These are phyloP conservation scores for Dione juno DNA, from an alignment of 2,888 invertebrate genomes.

Conservation along the genomic window DNA sequence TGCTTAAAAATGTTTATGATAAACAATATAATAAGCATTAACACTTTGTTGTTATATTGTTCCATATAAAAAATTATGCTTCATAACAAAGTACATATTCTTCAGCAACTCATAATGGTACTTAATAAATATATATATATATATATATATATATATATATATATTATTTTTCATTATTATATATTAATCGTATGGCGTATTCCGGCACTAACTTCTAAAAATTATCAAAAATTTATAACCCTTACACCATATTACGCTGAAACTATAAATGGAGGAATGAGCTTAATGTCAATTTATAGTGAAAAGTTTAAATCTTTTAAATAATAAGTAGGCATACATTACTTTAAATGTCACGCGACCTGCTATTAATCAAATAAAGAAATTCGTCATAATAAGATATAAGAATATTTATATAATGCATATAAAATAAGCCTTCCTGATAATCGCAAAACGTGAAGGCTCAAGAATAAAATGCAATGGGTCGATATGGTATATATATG, in stretches of 20 bases:
- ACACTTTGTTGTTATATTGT: slow-evolving; percentile 53
- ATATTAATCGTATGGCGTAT: slow-evolving; percentile 47
- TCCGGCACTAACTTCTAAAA: slow-evolving; percentile 43
- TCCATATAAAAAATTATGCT: slow-evolving; percentile 54
- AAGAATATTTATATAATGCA: slow-evolving; percentile 14
- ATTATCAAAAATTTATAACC: slow-evolving; percentile 24
- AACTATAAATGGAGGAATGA: slow-evolving; percentile 25
- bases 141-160: slow-evolving; percentile 46
- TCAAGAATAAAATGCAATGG: slow-evolving; percentile 6
- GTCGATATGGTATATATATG: not conserved
- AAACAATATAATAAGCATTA: slow-evolving; percentile 41
- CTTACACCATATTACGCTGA: slow-evolving; percentile 16
- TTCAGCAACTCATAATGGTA: slow-evolving; percentile 48
- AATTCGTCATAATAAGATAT: slow-evolving; percentile 12
- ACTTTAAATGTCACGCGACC: slow-evolving; percentile 4
- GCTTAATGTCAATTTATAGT: slow-evolving; percentile 15
- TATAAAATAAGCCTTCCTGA: slow-evolving; percentile 9
- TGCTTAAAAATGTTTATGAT: slow-evolving; percentile 38
- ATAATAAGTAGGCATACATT: slow-evolving; percentile 12
- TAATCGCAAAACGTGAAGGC: not conserved
- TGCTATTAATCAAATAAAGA: slow-evolving; percentile 8
- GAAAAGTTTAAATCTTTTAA: slow-evolving; percentile 16
- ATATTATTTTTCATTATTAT: slow-evolving; percentile 42
- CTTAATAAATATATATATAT: slow-evolving; percentile 46
- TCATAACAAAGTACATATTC: slow-evolving; percentile 46